A percentile compares a stretch with the other conserved stretches of the same genome.
phyloP scores from a whole-genome alignment of 64 coral and sea anemone genomes.

The Porites lutea region DNA sequence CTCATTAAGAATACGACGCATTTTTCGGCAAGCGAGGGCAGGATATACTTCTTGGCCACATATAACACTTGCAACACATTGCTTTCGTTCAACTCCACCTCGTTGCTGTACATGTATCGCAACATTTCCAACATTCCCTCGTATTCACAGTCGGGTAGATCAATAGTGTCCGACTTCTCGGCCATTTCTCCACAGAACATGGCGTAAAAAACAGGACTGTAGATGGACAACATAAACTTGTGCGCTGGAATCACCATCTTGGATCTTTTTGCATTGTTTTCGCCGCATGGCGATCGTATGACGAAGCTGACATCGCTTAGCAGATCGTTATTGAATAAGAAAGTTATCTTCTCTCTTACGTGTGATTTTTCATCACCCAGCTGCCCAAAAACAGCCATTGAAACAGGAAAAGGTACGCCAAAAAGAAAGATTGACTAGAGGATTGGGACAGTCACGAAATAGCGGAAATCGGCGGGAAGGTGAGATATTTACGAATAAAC shows the following conservation, averaged over 20 bases:
- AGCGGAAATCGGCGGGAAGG: too few relatives aligned
- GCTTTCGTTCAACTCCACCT: background rate
- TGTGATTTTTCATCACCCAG: conserved; percentile 4
- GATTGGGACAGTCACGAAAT: too few relatives aligned
- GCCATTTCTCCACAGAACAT: conserved; percentile 54
- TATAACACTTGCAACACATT: conserved; percentile 58
- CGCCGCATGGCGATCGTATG: background rate
- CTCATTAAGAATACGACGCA: conserved; percentile 5
- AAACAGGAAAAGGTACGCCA: too few relatives aligned
- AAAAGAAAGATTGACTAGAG: too few relatives aligned
- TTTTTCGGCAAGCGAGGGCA: conserved; percentile 39
- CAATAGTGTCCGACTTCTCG: conserved; percentile 8
- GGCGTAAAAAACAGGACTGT: conserved; percentile 26
- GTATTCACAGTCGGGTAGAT: conserved; percentile 44
- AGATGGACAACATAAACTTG: conserved; percentile 5
- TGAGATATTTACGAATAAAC: too few relatives aligned
- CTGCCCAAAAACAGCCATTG: background rate
- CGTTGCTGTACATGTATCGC: conserved; percentile 47
- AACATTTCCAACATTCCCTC: conserved; percentile 47
- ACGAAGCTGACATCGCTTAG: conserved; percentile 32
- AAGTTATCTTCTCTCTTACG: background rate
- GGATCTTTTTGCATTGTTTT: background rate
- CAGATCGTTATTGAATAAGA: conserved; percentile 41
- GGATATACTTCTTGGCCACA: conserved; percentile 51
- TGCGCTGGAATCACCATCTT: background rate